A percentile compares a stretch with the other conserved stretches of the same genome.
phyloP scores from a whole-genome alignment of 2,113 vertebrate species.

The Indicator indicator region DNA sequence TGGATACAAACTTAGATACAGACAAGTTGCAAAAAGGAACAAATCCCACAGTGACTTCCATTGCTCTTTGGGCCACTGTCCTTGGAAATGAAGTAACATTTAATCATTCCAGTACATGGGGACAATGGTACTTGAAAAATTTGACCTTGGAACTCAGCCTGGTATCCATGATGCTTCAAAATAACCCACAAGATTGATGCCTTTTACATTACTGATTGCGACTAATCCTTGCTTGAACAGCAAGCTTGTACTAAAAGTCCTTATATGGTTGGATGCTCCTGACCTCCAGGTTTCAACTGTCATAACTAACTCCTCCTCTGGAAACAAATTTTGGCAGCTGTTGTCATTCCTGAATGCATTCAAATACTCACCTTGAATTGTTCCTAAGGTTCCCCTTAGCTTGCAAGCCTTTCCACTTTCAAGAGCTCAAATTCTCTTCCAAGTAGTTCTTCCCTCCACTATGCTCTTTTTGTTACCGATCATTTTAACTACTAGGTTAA shows the following conservation, averaged over 20 bases:
- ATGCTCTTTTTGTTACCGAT: neutral
- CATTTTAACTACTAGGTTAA: neutral
- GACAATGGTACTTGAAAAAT: conserved; percentile 13
- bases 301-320: neutral
- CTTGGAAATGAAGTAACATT: neutral
- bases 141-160: conserved; percentile 19
- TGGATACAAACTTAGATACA: neutral
- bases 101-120: neutral
- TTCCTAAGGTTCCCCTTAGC: neutral
- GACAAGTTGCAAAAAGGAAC: neutral
- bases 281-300: neutral
- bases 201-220: neutral
- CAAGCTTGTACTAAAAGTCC: neutral
- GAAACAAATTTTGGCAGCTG: neutral
- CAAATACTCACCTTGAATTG: neutral
- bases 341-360: neutral
- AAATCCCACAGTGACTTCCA: neutral
- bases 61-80: neutral
- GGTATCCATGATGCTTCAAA: neutral
- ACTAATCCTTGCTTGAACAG: neutral
- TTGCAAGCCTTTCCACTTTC: neutral
- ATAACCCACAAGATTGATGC: conserved; percentile 4
- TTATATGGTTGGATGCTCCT: neutral
- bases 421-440: neutral
- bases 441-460: neutral